These are phyloP conservation scores for Etheostoma perlongum DNA, from an alignment of 2,797 vertebrate species.

Conservation along the genomic window DNA sequence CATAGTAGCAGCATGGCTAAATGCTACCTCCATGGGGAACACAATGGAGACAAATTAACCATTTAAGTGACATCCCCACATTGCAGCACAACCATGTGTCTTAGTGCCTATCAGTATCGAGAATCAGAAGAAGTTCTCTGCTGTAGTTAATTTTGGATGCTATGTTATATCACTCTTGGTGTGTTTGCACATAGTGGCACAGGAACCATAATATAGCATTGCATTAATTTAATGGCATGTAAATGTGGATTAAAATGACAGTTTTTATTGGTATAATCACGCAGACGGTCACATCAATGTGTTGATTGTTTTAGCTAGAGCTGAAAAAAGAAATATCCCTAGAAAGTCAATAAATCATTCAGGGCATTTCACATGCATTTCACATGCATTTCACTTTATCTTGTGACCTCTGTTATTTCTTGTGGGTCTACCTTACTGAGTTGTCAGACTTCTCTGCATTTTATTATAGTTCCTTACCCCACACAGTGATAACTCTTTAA, in stretches of 20 bases:
- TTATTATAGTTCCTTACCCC: conserved; percentile 15
- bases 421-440: neutral
- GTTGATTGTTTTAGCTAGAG: conserved; percentile 29
- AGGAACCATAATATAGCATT: neutral
- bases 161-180: neutral
- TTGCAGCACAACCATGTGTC: too few species aligned
- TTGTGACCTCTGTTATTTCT: conserved; percentile 21
- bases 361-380: neutral
- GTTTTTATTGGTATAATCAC: conserved; percentile 31
- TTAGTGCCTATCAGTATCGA: neutral
- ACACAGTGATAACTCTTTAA: conserved; percentile 17
- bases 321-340: conserved; percentile 7
- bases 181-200: neutral
- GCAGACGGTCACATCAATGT: neutral
- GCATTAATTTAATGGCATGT: conserved; percentile 1
- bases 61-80: too few species aligned
- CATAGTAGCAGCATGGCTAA: too few species aligned
- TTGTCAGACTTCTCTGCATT: conserved; percentile 5
- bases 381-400: too few species aligned
- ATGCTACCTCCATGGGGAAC: too few species aligned
- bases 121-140: neutral
- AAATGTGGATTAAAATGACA: conserved; percentile 18
- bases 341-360: conserved; percentile 7
- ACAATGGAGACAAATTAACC: too few species aligned
- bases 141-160: neutral